Evolutionary conservation across 1,140 invertebrate genomes (phyloP), one percentile per base, ranked within the genome.

Genomic region (Vollenhovia emeryi): DNA sequence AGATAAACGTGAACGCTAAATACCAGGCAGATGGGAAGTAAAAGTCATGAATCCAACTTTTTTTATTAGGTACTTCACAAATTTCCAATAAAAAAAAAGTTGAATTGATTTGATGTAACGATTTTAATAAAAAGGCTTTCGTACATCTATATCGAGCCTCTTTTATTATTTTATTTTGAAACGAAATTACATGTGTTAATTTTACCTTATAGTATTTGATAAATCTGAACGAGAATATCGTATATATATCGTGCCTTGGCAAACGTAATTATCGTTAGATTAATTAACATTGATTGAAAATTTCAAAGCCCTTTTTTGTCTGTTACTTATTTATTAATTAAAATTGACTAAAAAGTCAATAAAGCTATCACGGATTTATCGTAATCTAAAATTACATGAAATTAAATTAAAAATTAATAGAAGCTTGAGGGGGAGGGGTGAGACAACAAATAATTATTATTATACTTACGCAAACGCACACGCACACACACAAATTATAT

Each of bases 371-470:
- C 11, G 15, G 15, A 6, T 30, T 59, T 59, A 59, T 8, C 57
- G 5, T 24, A 79, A n/a, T 52, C 27, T 6, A 40, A 68, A 50
- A 76, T 79, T 68, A 50, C 64, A 30, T n/a, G 45, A 50, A 79
- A 78, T n/a, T n/a, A n/a, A n/a, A n/a, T n/a, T n/a, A n/a, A n/a
- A n/a, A n/a, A n/a, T 64, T 48, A 33, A 76, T 45, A 21, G 3
- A 43, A 62, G 21, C 13, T 64, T 33, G 50, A 48, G n/a, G n/a
- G n/a, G n/a, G n/a, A n/a, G n/a, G n/a, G n/a, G n/a, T n/a, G n/a
- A n/a, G n/a, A n/a, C n/a, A n/a, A n/a, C n/a, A n/a, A n/a, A n/a
- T n/a, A n/a, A n/a, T n/a, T n/a, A n/a, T n/a, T n/a, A n/a, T n/a
- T n/a, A n/a, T n/a, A n/a, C n/a, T n/a, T n/a, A n/a, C n/a, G n/a